Conservation (phyloP, 2,113 vertebrate genomes). For the Pseudopodoces humilis region DNA sequence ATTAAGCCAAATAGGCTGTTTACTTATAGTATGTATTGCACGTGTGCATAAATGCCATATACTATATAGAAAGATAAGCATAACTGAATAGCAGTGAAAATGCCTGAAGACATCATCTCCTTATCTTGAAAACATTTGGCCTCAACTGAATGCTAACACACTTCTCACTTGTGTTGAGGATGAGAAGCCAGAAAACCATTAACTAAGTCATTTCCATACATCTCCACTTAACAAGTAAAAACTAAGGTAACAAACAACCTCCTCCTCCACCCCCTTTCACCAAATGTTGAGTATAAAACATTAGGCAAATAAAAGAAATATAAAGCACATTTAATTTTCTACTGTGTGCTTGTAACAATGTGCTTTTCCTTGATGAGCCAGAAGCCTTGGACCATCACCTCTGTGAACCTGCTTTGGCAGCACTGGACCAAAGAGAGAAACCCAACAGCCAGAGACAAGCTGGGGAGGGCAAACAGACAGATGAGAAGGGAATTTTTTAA, state of each 20-base stretch:
- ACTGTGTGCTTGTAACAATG: not conserved
- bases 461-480: not conserved
- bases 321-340: not conserved
- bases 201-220: slow-evolving; percentile 20
- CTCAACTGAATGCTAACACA: not conserved
- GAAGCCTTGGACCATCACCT: not conserved
- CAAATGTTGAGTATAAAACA: slow-evolving; percentile 48
- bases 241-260: slow-evolving; percentile 53
- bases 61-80: not conserved
- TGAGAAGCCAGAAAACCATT: slow-evolving; percentile 45
- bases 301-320: slow-evolving; percentile 30
- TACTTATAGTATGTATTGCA: not conserved
- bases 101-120: not conserved
- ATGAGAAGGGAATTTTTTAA: not conserved
- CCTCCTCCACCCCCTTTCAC: slow-evolving; percentile 49
- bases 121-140: slow-evolving; percentile 28
- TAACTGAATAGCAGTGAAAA: slow-evolving; percentile 19
- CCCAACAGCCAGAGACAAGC: not conserved
- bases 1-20: not conserved
- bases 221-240: slow-evolving; percentile 32
- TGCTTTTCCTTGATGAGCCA: not conserved
- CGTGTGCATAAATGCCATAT: not conserved
- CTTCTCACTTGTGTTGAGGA: not conserved
- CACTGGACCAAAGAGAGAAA: not conserved
- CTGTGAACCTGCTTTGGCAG: not conserved